These are phyloP conservation scores for Conchocele bisecta DNA, from an alignment of 2,888 invertebrate genomes.

Conservation along the genomic window DNA sequence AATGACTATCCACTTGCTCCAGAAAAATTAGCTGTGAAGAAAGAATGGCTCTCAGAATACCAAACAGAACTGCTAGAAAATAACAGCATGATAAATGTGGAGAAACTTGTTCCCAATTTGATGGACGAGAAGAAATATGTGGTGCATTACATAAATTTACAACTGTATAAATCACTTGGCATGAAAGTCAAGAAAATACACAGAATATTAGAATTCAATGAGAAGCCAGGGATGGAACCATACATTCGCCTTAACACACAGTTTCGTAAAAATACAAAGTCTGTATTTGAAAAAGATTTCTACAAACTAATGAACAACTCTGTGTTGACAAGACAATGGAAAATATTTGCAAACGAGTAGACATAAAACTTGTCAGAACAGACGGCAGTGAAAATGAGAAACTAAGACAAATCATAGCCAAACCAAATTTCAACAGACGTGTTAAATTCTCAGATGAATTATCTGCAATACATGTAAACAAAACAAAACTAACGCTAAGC, in stretches of 20 bases:
- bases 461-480: conserved; percentile 25
- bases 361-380: conserved; percentile 28
- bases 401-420: conserved; percentile 15
- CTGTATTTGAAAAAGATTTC: conserved; percentile 28
- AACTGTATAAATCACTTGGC: conserved; percentile 69
- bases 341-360: conserved; percentile 22
- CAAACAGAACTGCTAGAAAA: conserved; percentile 56
- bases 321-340: conserved; percentile 27
- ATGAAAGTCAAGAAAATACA: conserved; percentile 69
- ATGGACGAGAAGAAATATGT: conserved; percentile 69
- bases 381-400: conserved; percentile 24
- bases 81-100: conserved; percentile 25
- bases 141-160: conserved; percentile 78
- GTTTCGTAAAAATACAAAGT: conserved; percentile 65
- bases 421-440: conserved; percentile 27
- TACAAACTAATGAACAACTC: conserved; percentile 40
- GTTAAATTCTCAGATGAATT: conserved; percentile 34
- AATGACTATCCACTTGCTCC: conserved; percentile 44
- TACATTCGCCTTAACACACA: conserved; percentile 75
- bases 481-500: conserved; percentile 46
- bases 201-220: conserved; percentile 73
- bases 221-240: conserved; percentile 73
- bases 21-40: conserved; percentile 67
- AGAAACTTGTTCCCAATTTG: conserved; percentile 59
- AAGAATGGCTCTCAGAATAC: conserved; percentile 28